Evolutionary conservation across 2,888 invertebrate genomes (phyloP).

Genomic region (Amorpha juglandis): DNA sequence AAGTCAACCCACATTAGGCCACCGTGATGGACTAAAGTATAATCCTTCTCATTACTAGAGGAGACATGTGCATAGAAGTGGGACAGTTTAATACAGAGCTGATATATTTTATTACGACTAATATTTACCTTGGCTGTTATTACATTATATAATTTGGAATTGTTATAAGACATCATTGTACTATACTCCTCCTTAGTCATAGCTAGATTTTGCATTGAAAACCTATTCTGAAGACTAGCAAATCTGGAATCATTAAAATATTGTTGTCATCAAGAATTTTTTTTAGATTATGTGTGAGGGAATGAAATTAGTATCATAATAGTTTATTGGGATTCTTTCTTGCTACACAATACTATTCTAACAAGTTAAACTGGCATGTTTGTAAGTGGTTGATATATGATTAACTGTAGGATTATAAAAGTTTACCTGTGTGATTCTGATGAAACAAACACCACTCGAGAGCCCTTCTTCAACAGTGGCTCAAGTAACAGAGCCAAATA

Average conservation of each 20-base stretch:
- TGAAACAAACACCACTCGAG: constrained; percentile 92
- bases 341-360: too few relatives aligned
- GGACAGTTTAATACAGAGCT: too few relatives aligned
- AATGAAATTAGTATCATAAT: too few relatives aligned
- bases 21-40: too few relatives aligned
- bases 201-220: constrained; percentile 86
- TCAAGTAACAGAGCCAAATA: constrained; percentile 91
- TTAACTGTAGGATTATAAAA: not conserved
- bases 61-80: too few relatives aligned
- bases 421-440: constrained; percentile 95
- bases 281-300: too few relatives aligned
- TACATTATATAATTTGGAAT: constrained; percentile 95
- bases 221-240: constrained; percentile 77
- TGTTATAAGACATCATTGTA: constrained; percentile 94
- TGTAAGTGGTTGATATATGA: too few relatives aligned
- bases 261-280: not conserved
- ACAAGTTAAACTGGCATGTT: too few relatives aligned
- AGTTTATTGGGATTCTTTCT: too few relatives aligned
- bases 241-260: constrained; percentile 55
- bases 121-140: constrained; percentile 89
- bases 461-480: constrained; percentile 86
- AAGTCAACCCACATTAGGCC: too few relatives aligned
- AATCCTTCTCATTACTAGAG: too few relatives aligned
- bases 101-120: too few relatives aligned
- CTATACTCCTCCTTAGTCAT: constrained; percentile 89